Evolutionary conservation across 2,888 invertebrate genomes (phyloP), one percentile per base, ranked within the genome.

Genomic region (Hirtodrosophila cameraria): DNA sequence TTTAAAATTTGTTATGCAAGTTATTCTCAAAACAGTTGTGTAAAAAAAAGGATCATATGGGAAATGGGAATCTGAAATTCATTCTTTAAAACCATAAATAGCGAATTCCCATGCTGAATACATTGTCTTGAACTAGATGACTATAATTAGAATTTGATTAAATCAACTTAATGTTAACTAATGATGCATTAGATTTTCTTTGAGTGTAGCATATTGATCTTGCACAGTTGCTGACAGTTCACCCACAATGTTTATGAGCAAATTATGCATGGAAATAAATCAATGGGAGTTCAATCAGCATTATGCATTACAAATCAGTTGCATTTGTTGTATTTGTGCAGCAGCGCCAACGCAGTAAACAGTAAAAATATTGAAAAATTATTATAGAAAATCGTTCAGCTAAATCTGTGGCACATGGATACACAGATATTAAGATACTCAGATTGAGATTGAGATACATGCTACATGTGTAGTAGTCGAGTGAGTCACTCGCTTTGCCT

Each of bases 191-290:
- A 9, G 1, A 6, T 2, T 65, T 75, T 54, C 39, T 42, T 35
- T 8, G 49, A 75, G 74, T 73, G 68, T 23, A 23, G 6, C 30
- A 45, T 42, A 35, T 49, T 41, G 48, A 67, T 62, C 28, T 61
- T 57, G 70, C 74, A 69, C 67, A 75, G 73, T 75, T 76, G 75
- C 77, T 75, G 76, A 75, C 75, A 75, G 75, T 73, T 72, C 76
- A 67, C 75, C 74, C 66, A 70, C 60, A 72, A 69, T 52, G 61
- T 62, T 75, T 75, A 75, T 75, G 76, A 23, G 59, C 42, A 60
- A 64, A 62, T 76, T 74, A 74, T 67, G 80, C 81, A 80, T 75
- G 82, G 66, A 63, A 63, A 86, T 82, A 82, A 82, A 82, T 82
- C 86, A 82, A 83, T 81, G 52, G 67, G 60, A 65, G 65, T 66